Evolutionary conservation across 2,888 invertebrate genomes (phyloP).

Genomic region (Itoplectis maculator): DNA sequence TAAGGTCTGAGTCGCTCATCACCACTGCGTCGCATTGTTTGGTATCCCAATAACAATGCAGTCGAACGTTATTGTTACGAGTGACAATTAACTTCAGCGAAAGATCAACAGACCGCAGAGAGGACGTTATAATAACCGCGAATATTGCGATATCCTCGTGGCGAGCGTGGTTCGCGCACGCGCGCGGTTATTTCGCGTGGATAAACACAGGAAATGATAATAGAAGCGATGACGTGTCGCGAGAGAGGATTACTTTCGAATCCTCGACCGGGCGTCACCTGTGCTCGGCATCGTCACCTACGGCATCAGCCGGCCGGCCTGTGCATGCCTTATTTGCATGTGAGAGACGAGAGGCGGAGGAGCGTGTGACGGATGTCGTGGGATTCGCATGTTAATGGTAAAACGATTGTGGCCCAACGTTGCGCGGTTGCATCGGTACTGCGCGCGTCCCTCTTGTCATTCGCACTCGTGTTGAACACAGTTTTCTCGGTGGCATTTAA

Average conservation of each 20-base stretch:
- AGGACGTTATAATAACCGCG: neutral
- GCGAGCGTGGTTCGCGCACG: too few relatives aligned
- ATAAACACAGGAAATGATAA: slow-evolving; percentile 50
- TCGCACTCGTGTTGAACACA: neutral
- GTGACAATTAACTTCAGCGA: neutral
- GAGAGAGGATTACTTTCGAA: slow-evolving; percentile 64
- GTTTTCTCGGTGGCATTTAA: neutral
- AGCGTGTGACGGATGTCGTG: slow-evolving; percentile 64
- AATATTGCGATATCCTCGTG: neutral
- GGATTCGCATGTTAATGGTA: slow-evolving; percentile 63
- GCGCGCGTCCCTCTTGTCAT: neutral
- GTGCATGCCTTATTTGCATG: slow-evolving; percentile 63
- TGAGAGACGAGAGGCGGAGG: too few relatives aligned
- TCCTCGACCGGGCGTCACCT: slow-evolving; percentile 54
- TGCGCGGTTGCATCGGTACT: neutral
- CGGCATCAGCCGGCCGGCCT: too few relatives aligned
- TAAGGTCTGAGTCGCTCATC: too few relatives aligned
- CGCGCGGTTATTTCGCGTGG: neutral
- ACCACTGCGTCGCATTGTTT: too few relatives aligned
- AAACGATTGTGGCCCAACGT: slow-evolving; percentile 45
- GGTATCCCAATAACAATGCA: neutral
- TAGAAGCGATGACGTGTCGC: slow-evolving; percentile 13
- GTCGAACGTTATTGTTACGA: neutral
- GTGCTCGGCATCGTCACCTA: slow-evolving; percentile 28
- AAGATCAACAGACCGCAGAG: neutral